These are phyloP conservation scores for Agapostemon virescens DNA, from an alignment of 2,888 invertebrate genomes.

Conservation along the genomic window DNA sequence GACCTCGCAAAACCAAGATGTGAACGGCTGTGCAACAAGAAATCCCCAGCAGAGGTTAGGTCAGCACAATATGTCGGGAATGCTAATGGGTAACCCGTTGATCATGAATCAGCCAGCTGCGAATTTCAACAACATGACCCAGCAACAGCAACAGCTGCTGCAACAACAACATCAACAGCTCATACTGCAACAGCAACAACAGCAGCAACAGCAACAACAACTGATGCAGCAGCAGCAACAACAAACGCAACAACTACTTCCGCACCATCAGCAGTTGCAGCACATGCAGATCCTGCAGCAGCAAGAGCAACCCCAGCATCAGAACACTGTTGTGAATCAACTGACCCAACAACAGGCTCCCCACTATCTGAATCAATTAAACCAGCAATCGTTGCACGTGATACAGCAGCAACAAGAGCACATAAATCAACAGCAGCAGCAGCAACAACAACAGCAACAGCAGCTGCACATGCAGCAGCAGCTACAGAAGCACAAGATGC, in stretches of 20 bases:
- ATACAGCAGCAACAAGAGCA: conserved; percentile 75
- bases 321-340: conserved; percentile 72
- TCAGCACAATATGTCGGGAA: conserved; percentile 75
- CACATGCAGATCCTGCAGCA: conserved; percentile 73
- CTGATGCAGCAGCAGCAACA: conserved; percentile 67
- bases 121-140: conserved; percentile 73
- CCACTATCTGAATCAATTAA: conserved; percentile 74
- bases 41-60: conserved; percentile 75
- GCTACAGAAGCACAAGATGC: conserved; percentile 71
- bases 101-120: conserved; percentile 76
- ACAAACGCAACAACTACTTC: conserved; percentile 65
- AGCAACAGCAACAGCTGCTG: conserved; percentile 73
- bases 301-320: conserved; percentile 71
- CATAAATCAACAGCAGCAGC: conserved; percentile 74
- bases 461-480: conserved; percentile 68
- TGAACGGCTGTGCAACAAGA: conserved; percentile 68
- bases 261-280: conserved; percentile 72
- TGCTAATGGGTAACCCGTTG: conserved; percentile 77
- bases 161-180: conserved; percentile 72
- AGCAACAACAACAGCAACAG: conserved; percentile 72
- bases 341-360: conserved; percentile 72
- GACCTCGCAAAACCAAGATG: conserved; percentile 72
- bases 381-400: conserved; percentile 72
- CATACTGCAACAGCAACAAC: conserved; percentile 72
- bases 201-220: conserved; percentile 73